These are phyloP conservation scores for Athalia circularis DNA, from an alignment of 2,888 invertebrate genomes.

Conservation along the genomic window DNA sequence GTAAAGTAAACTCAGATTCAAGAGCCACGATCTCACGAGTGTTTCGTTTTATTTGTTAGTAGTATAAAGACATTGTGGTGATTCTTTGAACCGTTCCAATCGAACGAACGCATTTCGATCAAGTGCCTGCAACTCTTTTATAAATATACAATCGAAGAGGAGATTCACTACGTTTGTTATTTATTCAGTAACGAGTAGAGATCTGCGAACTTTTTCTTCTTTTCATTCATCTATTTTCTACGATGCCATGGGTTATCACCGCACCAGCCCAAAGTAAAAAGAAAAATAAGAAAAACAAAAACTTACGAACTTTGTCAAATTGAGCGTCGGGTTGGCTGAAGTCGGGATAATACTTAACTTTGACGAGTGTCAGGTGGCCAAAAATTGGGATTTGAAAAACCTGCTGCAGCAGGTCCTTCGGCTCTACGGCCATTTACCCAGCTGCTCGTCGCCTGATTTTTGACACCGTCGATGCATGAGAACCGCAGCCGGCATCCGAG, in stretches of 20 bases:
- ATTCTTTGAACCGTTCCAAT: background rate
- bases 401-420: background rate
- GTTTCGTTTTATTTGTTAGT: slow-evolving; percentile 38
- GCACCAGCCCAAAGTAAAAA: too few relatives aligned
- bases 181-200: too few relatives aligned
- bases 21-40: slow-evolving; percentile 23
- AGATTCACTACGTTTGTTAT: too few relatives aligned
- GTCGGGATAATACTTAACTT: background rate
- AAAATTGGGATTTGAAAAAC: slow-evolving; percentile 9
- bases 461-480: background rate
- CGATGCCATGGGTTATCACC: too few relatives aligned
- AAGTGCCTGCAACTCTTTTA: too few relatives aligned
- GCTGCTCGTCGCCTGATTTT: slow-evolving; percentile 25
- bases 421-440: background rate
- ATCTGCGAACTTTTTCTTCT: too few relatives aligned
- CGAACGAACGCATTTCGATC: too few relatives aligned
- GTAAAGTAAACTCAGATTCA: slow-evolving; percentile 45
- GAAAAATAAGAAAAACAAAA: too few relatives aligned
- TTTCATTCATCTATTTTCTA: too few relatives aligned
- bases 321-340: background rate
- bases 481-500: background rate
- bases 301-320: too few relatives aligned
- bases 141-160: too few relatives aligned
- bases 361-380: slow-evolving; percentile 43
- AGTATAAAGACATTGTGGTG: slow-evolving; percentile 42